Conservation (phyloP, 2,797 vertebrate genomes). For the Parauchenoglanis ngamensis region DNA sequence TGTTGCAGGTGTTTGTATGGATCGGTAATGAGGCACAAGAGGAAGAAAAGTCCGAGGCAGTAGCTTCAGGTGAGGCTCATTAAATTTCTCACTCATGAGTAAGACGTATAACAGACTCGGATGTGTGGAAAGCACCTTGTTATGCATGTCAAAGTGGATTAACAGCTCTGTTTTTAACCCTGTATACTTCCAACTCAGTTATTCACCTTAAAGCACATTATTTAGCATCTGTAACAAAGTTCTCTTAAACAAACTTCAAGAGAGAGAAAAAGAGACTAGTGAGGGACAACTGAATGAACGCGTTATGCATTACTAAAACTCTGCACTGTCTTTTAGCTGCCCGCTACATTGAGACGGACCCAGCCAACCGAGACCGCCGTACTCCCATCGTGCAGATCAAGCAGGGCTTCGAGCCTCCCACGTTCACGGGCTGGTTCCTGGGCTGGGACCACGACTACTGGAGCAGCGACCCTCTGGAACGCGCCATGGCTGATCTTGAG, state of each 20-base stretch:
- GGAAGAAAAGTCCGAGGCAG: conserved; percentile 91
- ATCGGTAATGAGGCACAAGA: conserved; percentile 94
- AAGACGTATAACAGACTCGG: not conserved
- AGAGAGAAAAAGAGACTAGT: not conserved
- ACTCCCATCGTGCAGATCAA: conserved; percentile 87
- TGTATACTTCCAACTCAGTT: not conserved
- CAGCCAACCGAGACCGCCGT: conserved; percentile 84
- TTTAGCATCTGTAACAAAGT: not conserved
- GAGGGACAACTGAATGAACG: not conserved
- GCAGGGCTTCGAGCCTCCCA: conserved; percentile 90
- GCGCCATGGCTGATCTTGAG: conserved; percentile 87
- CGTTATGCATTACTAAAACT: not conserved
- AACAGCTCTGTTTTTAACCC: not conserved
- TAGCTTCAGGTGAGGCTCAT: conserved; percentile 82
- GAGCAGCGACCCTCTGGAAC: conserved; percentile 86
- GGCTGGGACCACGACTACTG: conserved; percentile 96
- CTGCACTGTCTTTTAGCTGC: conserved; percentile 70
- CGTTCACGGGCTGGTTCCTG: conserved; percentile 97
- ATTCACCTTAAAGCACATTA: not conserved
- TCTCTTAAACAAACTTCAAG: not conserved
- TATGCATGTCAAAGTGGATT: not conserved
- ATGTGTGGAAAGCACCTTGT: conserved; percentile 24
- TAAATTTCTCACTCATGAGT: conserved; percentile 27
- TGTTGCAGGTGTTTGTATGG: conserved; percentile 92
- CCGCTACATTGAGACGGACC: conserved; percentile 91